A percentile compares a stretch with the other conserved stretches of the same genome.
Conservation (phyloP, 2,888 invertebrate species). For the Chymomyza fuscimana region DNA sequence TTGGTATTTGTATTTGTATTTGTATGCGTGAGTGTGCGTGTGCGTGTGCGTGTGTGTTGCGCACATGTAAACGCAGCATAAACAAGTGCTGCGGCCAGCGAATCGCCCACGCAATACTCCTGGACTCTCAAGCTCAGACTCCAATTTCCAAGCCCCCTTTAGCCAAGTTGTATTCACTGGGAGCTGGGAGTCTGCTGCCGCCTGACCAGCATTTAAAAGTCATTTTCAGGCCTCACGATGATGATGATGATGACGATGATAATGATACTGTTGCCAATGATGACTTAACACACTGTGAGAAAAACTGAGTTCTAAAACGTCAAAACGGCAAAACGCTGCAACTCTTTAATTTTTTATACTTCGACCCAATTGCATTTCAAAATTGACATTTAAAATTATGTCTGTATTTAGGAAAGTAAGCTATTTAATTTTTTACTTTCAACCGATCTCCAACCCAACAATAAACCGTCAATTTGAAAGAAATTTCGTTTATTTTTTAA, state of each 20-base stretch:
- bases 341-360: no score
- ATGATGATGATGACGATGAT: background rate
- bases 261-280: no score
- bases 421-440: no score
- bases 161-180: background rate
- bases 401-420: no score
- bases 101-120: background rate
- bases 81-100: slow-evolving; percentile 16
- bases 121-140: background rate
- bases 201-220: slow-evolving; percentile 6
- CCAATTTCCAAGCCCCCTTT: background rate
- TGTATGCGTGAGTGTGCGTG: slow-evolving; percentile 4
- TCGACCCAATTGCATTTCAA: no score
- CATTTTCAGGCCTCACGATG: background rate
- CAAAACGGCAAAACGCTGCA: background rate
- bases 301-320: background rate
- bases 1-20: no score
- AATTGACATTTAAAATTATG: no score
- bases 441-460: no score
- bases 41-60: slow-evolving; percentile 1
- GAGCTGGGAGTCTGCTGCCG: background rate
- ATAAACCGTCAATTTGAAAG: no score
- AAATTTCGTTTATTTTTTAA: no score
- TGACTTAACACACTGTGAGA: no score
- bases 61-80: slow-evolving; percentile 16